These are phyloP conservation scores for Eristalis tenax DNA, from an alignment of 2,888 invertebrate genomes.

Conservation along the genomic window DNA sequence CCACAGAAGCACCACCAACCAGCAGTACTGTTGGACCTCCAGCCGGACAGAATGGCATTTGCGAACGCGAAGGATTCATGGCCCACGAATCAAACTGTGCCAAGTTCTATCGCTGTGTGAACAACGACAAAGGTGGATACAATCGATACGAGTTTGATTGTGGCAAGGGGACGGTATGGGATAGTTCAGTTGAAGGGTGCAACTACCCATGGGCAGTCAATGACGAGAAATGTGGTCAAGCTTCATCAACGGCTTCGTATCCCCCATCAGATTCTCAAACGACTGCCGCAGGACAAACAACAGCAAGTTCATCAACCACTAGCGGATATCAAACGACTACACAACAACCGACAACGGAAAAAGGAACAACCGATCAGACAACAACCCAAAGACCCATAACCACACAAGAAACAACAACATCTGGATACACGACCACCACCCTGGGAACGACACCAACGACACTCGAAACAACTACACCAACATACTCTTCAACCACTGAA, in stretches of 20 bases:
- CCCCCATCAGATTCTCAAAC: slow-evolving; percentile 60
- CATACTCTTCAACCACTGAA: slow-evolving; percentile 17
- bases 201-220: slow-evolving; percentile 73
- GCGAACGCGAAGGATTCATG: slow-evolving; percentile 78
- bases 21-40: slow-evolving; percentile 52
- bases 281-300: slow-evolving; percentile 35
- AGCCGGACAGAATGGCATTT: slow-evolving; percentile 70
- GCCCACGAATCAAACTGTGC: slow-evolving; percentile 82
- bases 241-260: slow-evolving; percentile 32
- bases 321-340: slow-evolving; percentile 34
- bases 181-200: slow-evolving; percentile 76
- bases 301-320: slow-evolving; percentile 13
- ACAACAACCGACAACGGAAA: slow-evolving; percentile 5
- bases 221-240: slow-evolving; percentile 74
- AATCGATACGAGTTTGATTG: slow-evolving; percentile 84
- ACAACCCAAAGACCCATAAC: background rate
- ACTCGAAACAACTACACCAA: slow-evolving; percentile 23
- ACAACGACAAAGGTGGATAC: slow-evolving; percentile 83
- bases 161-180: slow-evolving; percentile 84
- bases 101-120: slow-evolving; percentile 85
- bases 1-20: slow-evolving; percentile 62
- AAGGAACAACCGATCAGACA: slow-evolving; percentile 24
- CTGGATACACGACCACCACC: background rate
- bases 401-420: slow-evolving; percentile 34
- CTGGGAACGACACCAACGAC: slow-evolving; percentile 21